Evolutionary conservation across 2,113 vertebrate species (phyloP).

Genomic region (Amia ocellicauda): DNA sequence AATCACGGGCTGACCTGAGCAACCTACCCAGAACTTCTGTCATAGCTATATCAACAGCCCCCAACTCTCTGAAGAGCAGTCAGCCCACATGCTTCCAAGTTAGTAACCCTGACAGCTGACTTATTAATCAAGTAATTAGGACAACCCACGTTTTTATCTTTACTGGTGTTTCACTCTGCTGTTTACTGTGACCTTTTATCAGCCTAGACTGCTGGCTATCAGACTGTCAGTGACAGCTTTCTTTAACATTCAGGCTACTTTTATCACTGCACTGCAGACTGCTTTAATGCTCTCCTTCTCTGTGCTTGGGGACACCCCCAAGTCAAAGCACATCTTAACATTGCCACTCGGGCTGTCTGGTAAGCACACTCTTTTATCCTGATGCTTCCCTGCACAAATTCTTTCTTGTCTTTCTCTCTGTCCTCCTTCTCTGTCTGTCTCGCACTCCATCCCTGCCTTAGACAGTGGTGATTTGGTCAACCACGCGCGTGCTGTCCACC

Average conservation of each 20-base stretch:
- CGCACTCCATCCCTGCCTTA: slow-evolving; percentile 50
- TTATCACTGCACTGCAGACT: slow-evolving; percentile 40
- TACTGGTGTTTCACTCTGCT: background rate
- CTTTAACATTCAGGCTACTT: background rate
- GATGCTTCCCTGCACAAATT: background rate
- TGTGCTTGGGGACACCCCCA: slow-evolving; percentile 16
- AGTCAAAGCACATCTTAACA: background rate
- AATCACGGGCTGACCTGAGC: too few species aligned
- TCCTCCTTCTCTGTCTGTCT: background rate
- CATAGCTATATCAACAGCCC: too few species aligned
- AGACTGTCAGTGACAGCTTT: slow-evolving; percentile 1
- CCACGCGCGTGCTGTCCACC: slow-evolving; percentile 92
- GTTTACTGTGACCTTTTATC: background rate
- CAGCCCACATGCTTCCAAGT: slow-evolving; percentile 18
- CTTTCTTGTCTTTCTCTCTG: too few species aligned
- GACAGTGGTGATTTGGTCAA: slow-evolving; percentile 98
- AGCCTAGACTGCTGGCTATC: background rate
- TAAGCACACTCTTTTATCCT: too few species aligned
- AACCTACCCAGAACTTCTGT: too few species aligned
- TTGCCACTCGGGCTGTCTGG: background rate
- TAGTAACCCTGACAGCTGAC: slow-evolving; percentile 69
- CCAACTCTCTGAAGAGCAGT: background rate
- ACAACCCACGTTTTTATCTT: background rate
- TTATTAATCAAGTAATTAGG: slow-evolving; percentile 29
- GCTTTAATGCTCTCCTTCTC: slow-evolving; percentile 16